These are phyloP conservation scores for Pseudomyrmex sp. DNA, from an alignment of 1,140 invertebrate genomes.

Conservation along the genomic window DNA sequence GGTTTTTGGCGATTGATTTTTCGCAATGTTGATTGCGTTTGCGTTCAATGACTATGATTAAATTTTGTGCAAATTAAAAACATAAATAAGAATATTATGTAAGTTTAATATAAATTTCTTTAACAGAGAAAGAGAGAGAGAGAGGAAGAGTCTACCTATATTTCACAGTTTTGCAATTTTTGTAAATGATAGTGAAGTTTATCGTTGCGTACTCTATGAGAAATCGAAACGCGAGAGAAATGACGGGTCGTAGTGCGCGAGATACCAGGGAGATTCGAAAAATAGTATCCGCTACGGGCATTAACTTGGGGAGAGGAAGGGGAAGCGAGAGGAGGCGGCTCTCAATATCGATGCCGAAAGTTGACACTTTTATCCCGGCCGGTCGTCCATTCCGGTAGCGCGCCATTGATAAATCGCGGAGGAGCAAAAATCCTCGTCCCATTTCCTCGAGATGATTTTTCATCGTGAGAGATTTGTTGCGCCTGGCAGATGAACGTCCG, in stretches of 20 bases:
- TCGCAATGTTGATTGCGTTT: conserved; percentile 2
- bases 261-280: conserved; percentile 1
- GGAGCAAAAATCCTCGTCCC: conserved; percentile 35
- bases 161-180: neutral
- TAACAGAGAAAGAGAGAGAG: no score
- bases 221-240: conserved; percentile 15
- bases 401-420: conserved; percentile 49
- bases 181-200: no score
- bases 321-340: no score
- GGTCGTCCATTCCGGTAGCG: conserved; percentile 31
- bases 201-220: neutral
- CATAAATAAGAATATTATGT: neutral
- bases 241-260: neutral
- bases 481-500: conserved; percentile 44
- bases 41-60: no score
- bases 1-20: conserved; percentile 41
- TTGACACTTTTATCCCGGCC: conserved; percentile 48
- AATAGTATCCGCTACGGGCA: neutral
- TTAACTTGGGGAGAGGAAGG: neutral
- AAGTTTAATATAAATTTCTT: no score
- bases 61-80: neutral
- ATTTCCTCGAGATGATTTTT: conserved; percentile 55
- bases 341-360: conserved; percentile 28
- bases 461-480: conserved; percentile 56
- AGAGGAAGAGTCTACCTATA: neutral